A percentile compares a stretch with the other conserved stretches of the same genome.
Evolutionary conservation across 2,888 invertebrate genomes (phyloP).

Genomic region (Anthrax anthrax): DNA sequence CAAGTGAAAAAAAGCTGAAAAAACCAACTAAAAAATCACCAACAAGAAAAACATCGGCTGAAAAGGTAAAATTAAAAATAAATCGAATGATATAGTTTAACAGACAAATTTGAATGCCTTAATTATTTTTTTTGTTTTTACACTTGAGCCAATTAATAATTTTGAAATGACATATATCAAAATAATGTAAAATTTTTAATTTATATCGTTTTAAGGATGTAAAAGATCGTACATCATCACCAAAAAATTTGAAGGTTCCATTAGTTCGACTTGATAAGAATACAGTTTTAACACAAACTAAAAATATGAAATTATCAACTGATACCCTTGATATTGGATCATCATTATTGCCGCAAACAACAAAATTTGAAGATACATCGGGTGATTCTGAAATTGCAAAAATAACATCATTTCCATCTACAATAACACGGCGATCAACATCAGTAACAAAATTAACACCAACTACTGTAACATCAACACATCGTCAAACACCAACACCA

Average conservation of each 20-base stretch:
- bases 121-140: no score
- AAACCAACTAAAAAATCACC: constrained; percentile 39
- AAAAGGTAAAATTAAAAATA: constrained; percentile 24
- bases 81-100: neutral
- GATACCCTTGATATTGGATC: constrained; percentile 21
- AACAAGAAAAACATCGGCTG: constrained; percentile 37
- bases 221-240: constrained; percentile 6
- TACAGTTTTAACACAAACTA: constrained; percentile 22
- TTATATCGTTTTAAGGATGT: neutral
- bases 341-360: constrained; percentile 10
- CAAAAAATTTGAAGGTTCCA: neutral
- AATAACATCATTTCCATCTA: constrained; percentile 18
- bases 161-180: no score
- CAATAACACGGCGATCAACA: constrained; percentile 26
- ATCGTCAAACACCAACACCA: constrained; percentile 16
- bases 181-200: no score
- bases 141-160: no score
- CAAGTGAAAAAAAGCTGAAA: no score
- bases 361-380: constrained; percentile 3
- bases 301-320: neutral
- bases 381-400: constrained; percentile 1
- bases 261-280: neutral
- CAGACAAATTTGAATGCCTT: neutral
- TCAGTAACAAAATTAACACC: constrained; percentile 14
- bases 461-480: constrained; percentile 14